Evolutionary conservation across 23 tunicate species (phyloP).

Genomic region (Halocynthia aurantium): DNA sequence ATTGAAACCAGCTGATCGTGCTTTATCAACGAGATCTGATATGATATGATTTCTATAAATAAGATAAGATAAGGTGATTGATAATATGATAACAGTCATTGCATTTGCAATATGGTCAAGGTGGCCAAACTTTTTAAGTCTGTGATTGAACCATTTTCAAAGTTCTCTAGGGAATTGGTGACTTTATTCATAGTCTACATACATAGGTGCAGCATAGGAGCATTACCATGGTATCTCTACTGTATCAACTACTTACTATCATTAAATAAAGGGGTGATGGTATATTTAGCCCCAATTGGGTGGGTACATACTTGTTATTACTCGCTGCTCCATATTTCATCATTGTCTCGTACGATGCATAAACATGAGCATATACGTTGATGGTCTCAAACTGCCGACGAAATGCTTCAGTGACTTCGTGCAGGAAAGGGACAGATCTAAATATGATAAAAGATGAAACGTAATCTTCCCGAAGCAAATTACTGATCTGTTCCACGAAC

Average conservation of each 20-base stretch:
- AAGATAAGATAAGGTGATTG: background rate
- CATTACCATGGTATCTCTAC: too few species aligned
- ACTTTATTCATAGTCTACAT: too few species aligned
- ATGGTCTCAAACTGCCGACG: slow-evolving; percentile 16
- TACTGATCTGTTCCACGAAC: background rate
- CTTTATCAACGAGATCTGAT: slow-evolving; percentile 19
- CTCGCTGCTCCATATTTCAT: slow-evolving; percentile 43
- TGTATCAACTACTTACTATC: too few species aligned
- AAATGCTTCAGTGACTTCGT: slow-evolving; percentile 13
- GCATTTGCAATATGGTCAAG: too few species aligned
- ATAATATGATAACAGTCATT: too few species aligned
- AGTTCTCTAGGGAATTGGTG: too few species aligned
- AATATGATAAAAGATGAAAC: background rate
- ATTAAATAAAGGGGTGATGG: too few species aligned
- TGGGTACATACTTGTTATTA: slow-evolving; percentile 25
- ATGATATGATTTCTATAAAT: slow-evolving; percentile 8
- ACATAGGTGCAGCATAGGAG: too few species aligned
- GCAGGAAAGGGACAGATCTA: slow-evolving; percentile 29
- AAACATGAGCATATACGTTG: slow-evolving; percentile 33
- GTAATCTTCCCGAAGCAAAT: background rate
- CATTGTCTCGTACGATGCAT: slow-evolving; percentile 47
- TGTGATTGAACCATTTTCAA: too few species aligned
- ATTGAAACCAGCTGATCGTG: slow-evolving; percentile 23
- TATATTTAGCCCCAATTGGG: too few species aligned
- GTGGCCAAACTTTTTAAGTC: too few species aligned